These are phyloP conservation scores for Mercenaria mercenaria DNA, from an alignment of 1,140 invertebrate species.

Conservation along the genomic window DNA sequence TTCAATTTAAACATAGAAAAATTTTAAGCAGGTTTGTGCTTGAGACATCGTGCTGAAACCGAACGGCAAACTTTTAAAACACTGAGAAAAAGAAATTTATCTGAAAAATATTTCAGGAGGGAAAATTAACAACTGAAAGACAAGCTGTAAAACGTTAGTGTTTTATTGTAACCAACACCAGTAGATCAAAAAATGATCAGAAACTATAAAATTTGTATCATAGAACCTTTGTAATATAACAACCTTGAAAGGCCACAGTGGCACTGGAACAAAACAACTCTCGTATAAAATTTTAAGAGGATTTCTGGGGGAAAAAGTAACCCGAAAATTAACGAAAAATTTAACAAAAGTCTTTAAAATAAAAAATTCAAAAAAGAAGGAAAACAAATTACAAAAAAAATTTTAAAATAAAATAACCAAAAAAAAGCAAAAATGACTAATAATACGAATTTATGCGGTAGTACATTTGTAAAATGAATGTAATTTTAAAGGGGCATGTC, in stretches of 20 bases:
- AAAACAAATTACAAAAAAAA: background rate
- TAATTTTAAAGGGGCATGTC: too few species aligned
- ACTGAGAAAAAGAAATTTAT: too few species aligned
- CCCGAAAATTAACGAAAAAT: background rate
- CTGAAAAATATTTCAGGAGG: too few species aligned
- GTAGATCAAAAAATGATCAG: background rate
- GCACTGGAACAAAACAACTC: background rate
- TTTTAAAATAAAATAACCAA: too few species aligned
- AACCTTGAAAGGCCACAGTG: background rate
- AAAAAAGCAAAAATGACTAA: background rate
- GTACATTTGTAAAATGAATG: too few species aligned
- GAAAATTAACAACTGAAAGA: too few species aligned
- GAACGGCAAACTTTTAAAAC: too few species aligned
- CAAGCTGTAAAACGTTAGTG: background rate
- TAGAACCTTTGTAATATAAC: background rate
- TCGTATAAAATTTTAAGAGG: background rate
- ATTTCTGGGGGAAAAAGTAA: background rate
- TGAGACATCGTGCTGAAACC: too few species aligned
- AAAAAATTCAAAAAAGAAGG: too few species aligned
- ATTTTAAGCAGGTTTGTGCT: too few species aligned
- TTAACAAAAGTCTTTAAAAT: background rate
- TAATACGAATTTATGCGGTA: background rate
- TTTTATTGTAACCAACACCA: constrained; percentile 3
- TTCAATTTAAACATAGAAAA: too few species aligned
- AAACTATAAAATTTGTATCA: background rate